phyloP scores from a whole-genome alignment of 2,113 vertebrate genomes.

The Xenus cinereus region DNA sequence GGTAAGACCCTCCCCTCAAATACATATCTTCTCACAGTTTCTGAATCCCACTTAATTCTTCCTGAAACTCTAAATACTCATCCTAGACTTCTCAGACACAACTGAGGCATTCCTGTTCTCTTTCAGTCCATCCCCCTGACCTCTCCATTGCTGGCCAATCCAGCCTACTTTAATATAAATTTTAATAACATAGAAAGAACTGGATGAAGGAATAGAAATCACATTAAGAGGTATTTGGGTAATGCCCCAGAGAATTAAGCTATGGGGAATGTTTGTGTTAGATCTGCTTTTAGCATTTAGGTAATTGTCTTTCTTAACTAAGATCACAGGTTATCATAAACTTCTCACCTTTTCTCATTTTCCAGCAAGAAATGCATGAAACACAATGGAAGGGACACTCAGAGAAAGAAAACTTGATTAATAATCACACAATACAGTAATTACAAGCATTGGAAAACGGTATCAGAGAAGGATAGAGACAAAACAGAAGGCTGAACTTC shows the following conservation, averaged over 20 bases:
- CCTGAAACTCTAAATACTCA: not conserved
- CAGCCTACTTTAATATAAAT: not conserved
- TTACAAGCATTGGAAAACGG: not conserved
- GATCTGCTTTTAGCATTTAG: not conserved
- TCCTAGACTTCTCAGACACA: not conserved
- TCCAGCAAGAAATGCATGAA: not conserved
- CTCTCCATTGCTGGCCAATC: not conserved
- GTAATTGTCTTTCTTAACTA: not conserved
- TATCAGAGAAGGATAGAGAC: not conserved
- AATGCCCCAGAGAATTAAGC: not conserved
- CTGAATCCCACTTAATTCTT: not conserved
- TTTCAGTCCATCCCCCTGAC: not conserved
- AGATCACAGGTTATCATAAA: not conserved
- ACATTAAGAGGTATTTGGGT: rapidly evolving
- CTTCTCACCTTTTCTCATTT: not conserved
- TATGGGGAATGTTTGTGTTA: not conserved
- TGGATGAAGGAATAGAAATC: not conserved
- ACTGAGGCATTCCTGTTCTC: not conserved
- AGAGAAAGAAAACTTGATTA: not conserved
- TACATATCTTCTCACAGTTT: not conserved
- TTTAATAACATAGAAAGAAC: not conserved
- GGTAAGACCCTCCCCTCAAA: not conserved
- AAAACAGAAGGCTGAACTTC: not conserved
- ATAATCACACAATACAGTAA: not conserved
- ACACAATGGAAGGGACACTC: not conserved